A percentile compares a stretch with the other conserved stretches of the same genome.
Evolutionary conservation across 2,113 vertebrate genomes (phyloP).

Genomic region (Petrocephalus zakoni): DNA sequence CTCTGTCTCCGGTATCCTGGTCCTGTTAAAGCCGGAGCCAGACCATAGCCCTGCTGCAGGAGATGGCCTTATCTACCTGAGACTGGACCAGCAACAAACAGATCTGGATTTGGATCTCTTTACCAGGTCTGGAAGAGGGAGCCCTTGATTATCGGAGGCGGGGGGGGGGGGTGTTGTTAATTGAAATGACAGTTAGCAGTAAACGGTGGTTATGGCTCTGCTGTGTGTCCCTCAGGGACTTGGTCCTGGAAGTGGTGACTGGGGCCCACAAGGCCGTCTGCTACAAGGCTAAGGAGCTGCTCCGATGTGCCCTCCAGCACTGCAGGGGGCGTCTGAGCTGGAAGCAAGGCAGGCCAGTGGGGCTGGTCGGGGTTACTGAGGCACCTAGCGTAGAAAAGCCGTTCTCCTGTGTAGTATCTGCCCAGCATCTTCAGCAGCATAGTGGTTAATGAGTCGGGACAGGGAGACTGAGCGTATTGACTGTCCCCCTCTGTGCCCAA

Average conservation of each 20-base stretch:
- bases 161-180: no score
- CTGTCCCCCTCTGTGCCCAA: constrained; percentile 38
- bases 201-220: not conserved
- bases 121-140: constrained; percentile 51
- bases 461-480: not conserved
- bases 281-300: constrained; percentile 84
- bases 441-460: not conserved
- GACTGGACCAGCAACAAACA: constrained; percentile 49
- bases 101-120: constrained; percentile 50
- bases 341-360: constrained; percentile 65
- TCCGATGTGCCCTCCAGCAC: constrained; percentile 65
- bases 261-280: constrained; percentile 65
- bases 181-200: no score
- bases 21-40: constrained; percentile 59
- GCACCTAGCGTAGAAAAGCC: not conserved
- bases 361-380: not conserved
- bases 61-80: constrained; percentile 66
- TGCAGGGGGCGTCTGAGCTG: constrained; percentile 59
- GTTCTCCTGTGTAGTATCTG: not conserved
- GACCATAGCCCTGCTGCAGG: constrained; percentile 27
- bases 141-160: not conserved
- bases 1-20: constrained; percentile 68
- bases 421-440: not conserved
- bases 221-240: constrained; percentile 51
- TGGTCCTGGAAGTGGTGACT: constrained; percentile 64